Conservation (phyloP, 2,797 vertebrate species). For the Rhinatrema bivittatum region DNA sequence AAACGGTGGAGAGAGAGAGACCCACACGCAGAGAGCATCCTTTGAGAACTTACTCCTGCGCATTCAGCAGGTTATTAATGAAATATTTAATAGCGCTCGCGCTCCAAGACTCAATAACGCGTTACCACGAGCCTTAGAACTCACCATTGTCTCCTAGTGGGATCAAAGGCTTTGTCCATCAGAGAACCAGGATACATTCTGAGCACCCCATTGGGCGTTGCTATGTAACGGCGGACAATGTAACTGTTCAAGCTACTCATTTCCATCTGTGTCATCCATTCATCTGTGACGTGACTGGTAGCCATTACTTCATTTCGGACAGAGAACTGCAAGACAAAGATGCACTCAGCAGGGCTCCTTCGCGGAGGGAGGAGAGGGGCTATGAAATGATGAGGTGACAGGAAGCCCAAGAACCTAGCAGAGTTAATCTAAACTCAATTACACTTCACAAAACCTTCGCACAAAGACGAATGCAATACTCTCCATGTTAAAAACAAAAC, state of each 20-base stretch:
- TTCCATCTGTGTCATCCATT: conserved; percentile 99
- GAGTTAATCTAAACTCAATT: conserved; percentile 43
- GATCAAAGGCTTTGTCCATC: conserved; percentile 99
- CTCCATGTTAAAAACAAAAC: conserved; percentile 22
- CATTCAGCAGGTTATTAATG: no score
- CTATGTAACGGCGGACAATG: conserved; percentile 99
- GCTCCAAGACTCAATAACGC: no score
- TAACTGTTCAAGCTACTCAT: conserved; percentile 97
- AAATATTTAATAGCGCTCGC: no score
- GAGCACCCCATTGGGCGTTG: conserved; percentile 98
- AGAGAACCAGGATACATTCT: conserved; percentile 97
- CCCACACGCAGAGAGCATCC: no score
- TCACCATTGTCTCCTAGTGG: conserved; percentile 98
- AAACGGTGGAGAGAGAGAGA: no score
- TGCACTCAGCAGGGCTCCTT: conserved; percentile 60
- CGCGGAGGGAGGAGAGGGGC: no score
- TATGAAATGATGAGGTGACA: conserved; percentile 67
- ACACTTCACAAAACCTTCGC: conserved; percentile 37
- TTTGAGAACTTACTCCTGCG: no score
- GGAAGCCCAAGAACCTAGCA: conserved; percentile 22
- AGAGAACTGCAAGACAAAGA: conserved; percentile 81
- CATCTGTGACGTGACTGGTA: conserved; percentile 98
- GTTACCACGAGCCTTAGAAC: conserved; percentile 42
- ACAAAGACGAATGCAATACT: conserved; percentile 21
- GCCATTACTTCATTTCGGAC: conserved; percentile 99